Conservation (phyloP, 2,113 vertebrate genomes). For the Sturnus vulgaris region DNA sequence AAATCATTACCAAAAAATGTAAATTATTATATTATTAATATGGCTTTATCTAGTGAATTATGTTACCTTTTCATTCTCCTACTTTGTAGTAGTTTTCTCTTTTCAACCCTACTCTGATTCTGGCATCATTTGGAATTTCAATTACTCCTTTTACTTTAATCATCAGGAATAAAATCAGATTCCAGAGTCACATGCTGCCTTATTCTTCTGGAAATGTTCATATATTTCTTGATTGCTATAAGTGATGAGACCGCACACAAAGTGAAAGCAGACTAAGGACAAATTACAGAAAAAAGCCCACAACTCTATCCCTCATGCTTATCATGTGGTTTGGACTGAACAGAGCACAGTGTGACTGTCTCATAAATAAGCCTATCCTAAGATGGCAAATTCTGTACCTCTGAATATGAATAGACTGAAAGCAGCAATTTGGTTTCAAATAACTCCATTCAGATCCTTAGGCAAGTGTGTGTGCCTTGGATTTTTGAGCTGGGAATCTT, state of each 20-base stretch:
- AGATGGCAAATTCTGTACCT: not conserved
- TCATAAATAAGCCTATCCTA: not conserved
- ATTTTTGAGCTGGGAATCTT: not conserved
- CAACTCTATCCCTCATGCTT: not conserved
- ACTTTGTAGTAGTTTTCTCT: not conserved
- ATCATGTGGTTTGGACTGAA: not conserved
- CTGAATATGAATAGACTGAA: not conserved
- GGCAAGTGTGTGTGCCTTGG: not conserved
- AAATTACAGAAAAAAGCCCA: not conserved
- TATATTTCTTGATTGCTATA: not conserved
- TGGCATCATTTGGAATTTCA: not conserved
- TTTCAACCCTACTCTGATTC: not conserved
- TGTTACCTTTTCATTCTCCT: not conserved
- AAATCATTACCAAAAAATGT: not conserved
- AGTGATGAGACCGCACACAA: not conserved
- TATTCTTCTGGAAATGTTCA: not conserved
- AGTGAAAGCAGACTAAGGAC: not conserved
- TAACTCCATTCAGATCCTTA: not conserved
- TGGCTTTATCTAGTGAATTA: not conserved
- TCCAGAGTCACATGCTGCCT: not conserved
- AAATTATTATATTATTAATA: not conserved
- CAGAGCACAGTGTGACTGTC: not conserved
- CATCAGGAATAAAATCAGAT: not conserved
- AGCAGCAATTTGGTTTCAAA: not conserved
- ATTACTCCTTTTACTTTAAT: not conserved